Conservation (phyloP, 2,113 vertebrate genomes). For the Baryphthengus martii region DNA sequence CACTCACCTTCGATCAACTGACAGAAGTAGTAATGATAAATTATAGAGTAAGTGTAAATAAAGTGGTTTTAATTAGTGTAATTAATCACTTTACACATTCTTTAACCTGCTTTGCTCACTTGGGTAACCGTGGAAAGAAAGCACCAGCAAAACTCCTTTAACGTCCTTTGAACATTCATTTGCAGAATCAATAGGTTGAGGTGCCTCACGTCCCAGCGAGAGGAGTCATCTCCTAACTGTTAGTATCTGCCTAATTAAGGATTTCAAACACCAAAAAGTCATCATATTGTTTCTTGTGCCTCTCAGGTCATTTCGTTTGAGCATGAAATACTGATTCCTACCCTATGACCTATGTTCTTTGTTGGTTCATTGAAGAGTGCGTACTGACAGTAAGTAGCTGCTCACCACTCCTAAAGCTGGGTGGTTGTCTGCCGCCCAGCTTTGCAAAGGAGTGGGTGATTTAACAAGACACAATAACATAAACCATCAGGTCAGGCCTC, state of each 20-base stretch:
- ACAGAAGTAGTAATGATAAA: constrained; percentile 57
- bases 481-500: neutral
- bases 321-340: neutral
- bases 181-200: constrained; percentile 37
- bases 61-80: constrained; percentile 55
- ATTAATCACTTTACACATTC: constrained; percentile 63
- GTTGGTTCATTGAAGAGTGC: neutral
- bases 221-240: neutral
- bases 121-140: constrained; percentile 29
- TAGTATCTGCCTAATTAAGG: constrained; percentile 16
- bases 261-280: constrained; percentile 26
- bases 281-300: neutral
- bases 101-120: constrained; percentile 39
- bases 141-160: constrained; percentile 6
- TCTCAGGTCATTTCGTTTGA: neutral
- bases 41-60: constrained; percentile 59
- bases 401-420: neutral
- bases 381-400: neutral
- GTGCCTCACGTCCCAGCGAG: neutral
- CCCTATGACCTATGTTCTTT: neutral
- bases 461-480: neutral
- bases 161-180: constrained; percentile 39
- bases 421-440: neutral
- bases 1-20: constrained; percentile 56
- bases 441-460: neutral